Evolutionary conservation across 2,113 vertebrate species (phyloP).

Genomic region (Pyrgilauda ruficollis): DNA sequence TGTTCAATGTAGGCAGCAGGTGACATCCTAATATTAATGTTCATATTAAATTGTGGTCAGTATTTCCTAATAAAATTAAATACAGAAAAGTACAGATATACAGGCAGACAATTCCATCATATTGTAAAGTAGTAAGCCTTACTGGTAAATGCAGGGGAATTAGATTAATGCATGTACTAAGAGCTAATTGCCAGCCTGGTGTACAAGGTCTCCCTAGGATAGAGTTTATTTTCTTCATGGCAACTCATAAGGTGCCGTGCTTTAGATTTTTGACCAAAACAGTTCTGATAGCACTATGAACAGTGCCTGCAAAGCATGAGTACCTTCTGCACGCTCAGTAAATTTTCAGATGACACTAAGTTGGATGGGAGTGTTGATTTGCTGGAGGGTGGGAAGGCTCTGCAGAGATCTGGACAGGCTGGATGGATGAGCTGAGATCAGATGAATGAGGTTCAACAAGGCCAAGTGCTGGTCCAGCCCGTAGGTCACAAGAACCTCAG

Average conservation of each 20-base stretch:
- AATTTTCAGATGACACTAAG: not conserved
- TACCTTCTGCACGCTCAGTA: fast-evolving
- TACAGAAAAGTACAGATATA: not conserved
- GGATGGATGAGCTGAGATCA: no score
- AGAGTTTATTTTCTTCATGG: not conserved
- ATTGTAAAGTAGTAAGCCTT: not conserved
- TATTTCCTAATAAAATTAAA: not conserved
- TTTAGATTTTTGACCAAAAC: not conserved
- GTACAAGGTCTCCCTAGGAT: not conserved
- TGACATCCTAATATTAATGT: not conserved
- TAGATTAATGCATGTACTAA: not conserved
- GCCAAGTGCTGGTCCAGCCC: fast-evolving
- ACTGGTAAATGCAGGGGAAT: not conserved
- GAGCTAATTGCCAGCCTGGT: not conserved
- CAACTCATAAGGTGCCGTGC: not conserved
- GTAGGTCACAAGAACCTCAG: not conserved
- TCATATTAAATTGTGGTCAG: not conserved
- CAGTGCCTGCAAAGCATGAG: not conserved
- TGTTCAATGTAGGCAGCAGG: not conserved
- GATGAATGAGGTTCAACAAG: fast-evolving
- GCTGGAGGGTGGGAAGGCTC: not conserved
- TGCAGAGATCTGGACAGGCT: not conserved
- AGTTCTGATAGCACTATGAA: not conserved
- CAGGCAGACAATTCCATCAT: not conserved
- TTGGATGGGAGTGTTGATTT: not conserved